phyloP scores from a whole-genome alignment of 2,113 vertebrate genomes.

The Notiomystis cincta region DNA sequence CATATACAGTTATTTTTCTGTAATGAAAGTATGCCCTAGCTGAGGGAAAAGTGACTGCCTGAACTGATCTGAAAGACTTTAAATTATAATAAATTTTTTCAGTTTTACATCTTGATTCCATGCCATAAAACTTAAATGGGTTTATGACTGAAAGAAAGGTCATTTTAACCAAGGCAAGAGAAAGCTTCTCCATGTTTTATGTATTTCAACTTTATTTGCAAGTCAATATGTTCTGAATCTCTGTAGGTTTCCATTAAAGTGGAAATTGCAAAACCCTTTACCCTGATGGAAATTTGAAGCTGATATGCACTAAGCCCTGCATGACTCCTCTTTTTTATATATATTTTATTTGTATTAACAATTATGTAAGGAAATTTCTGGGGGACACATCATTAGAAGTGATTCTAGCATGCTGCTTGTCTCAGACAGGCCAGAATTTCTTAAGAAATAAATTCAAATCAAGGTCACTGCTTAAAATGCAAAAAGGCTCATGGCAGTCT shows the following conservation, averaged over 20 bases:
- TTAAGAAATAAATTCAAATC: background rate
- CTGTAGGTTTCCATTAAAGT: constrained; percentile 10
- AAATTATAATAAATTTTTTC: background rate
- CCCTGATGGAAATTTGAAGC: background rate
- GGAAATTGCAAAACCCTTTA: constrained; percentile 38
- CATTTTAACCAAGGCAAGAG: background rate
- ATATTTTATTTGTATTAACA: constrained; percentile 1
- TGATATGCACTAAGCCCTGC: background rate
- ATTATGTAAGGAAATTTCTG: background rate
- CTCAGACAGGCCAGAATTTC: background rate
- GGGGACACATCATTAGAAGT: background rate
- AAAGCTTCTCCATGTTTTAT: constrained; percentile 28
- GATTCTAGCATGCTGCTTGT: background rate
- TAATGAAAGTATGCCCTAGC: background rate
- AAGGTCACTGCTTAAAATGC: background rate
- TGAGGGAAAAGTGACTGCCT: background rate
- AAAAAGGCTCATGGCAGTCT: background rate
- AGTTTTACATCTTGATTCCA: background rate
- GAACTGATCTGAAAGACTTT: background rate
- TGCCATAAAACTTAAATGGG: background rate
- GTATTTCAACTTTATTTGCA: constrained; percentile 47
- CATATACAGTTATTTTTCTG: background rate
- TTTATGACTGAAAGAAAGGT: constrained; percentile 33
- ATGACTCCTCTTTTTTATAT: background rate
- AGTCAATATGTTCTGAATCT: constrained; percentile 40